phyloP scores from a whole-genome alignment of 2,888 invertebrate species.

The Lacanobia wlatinum region DNA sequence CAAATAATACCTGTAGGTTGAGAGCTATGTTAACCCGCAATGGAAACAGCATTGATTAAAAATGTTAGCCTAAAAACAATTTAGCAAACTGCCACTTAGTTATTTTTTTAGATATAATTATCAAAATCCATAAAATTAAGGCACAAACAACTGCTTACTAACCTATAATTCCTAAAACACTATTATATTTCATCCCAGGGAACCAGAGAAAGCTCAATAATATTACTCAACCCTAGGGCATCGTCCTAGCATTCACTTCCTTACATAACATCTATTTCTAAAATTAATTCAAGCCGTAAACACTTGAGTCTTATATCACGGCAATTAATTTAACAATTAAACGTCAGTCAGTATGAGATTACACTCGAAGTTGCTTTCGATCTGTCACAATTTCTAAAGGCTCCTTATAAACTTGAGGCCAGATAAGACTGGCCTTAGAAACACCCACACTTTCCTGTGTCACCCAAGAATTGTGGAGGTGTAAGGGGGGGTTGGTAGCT shows the following conservation, averaged over 20 bases:
- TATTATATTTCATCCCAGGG: not conserved
- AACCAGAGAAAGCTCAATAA: slow-evolving; percentile 10
- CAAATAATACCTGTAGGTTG: not conserved
- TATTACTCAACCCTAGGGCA: slow-evolving; percentile 49
- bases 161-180: not conserved
- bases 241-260: slow-evolving; percentile 54
- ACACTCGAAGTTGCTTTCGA: slow-evolving; percentile 73
- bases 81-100: not conserved
- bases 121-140: too few relatives aligned
- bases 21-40: not conserved
- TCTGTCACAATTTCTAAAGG: slow-evolving; percentile 77
- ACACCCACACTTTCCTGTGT: slow-evolving; percentile 30
- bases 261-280: slow-evolving; percentile 70
- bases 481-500: slow-evolving; percentile 60
- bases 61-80: not conserved
- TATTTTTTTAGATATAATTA: too few relatives aligned
- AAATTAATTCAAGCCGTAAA: slow-evolving; percentile 69
- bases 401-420: slow-evolving; percentile 64
- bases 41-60: not conserved
- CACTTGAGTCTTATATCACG: slow-evolving; percentile 71
- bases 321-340: slow-evolving; percentile 81
- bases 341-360: slow-evolving; percentile 77
- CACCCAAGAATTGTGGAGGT: slow-evolving; percentile 24
- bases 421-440: slow-evolving; percentile 65
- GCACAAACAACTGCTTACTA: too few relatives aligned